Percentiles rank a stretch among this genome's conserved stretches.
These are phyloP conservation scores for Drosophila biarmipes DNA, from an alignment of 1,140 invertebrate genomes.

Conservation along the genomic window DNA sequence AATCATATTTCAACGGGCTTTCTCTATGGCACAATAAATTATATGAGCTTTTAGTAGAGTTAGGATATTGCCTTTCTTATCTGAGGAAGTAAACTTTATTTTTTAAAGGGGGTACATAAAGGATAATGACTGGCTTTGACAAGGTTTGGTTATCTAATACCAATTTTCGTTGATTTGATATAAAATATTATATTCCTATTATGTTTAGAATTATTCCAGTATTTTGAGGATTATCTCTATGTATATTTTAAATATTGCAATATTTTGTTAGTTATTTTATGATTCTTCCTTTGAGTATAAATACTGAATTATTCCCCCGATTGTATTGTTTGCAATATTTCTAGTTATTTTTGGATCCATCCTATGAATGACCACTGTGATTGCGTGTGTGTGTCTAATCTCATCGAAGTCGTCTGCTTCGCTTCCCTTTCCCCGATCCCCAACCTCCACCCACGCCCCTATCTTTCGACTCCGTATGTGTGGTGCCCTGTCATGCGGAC, in stretches of 20 bases:
- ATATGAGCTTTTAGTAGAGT: conserved; percentile 3
- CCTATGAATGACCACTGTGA: conserved; percentile 4
- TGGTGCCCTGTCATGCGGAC: conserved; percentile 8
- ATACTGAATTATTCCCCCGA: too few species aligned
- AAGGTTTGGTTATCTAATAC: too few species aligned
- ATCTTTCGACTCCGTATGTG: not conserved
- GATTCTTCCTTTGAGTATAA: too few species aligned
- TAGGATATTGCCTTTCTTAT: not conserved
- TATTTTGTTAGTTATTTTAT: too few species aligned
- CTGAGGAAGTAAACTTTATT: not conserved
- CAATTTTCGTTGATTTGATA: too few species aligned
- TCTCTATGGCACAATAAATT: conserved; percentile 16
- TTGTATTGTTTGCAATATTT: too few species aligned
- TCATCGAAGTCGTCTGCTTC: conserved; percentile 47
- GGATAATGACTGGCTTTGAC: too few species aligned
- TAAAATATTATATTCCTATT: too few species aligned
- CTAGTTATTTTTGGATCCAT: not conserved
- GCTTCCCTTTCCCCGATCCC: not conserved
- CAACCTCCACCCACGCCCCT: conserved; percentile 18
- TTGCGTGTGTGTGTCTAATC: conserved; percentile 51
- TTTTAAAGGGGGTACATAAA: not conserved
- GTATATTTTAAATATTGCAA: too few species aligned
- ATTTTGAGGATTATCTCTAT: too few species aligned
- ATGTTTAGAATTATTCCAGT: too few species aligned
- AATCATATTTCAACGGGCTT: conserved; percentile 15